A percentile compares a stretch with the other conserved stretches of the same genome.
phyloP scores from a whole-genome alignment of 2,113 vertebrate genomes.

The Furnarius figulus region DNA sequence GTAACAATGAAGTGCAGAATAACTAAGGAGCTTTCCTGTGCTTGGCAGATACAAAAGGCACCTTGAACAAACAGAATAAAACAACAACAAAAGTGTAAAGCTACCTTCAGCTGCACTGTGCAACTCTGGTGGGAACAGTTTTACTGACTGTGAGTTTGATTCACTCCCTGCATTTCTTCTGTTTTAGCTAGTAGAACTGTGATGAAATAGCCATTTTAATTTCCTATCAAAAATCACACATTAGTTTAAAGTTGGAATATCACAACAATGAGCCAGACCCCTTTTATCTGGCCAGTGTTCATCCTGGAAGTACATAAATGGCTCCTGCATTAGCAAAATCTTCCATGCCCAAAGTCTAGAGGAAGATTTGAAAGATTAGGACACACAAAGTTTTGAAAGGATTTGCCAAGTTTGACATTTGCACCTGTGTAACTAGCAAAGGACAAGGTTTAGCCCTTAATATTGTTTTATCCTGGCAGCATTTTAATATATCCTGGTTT shows the following conservation, averaged over 20 bases:
- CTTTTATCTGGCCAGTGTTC: neutral
- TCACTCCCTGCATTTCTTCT: neutral
- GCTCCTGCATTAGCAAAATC: neutral
- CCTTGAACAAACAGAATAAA: conserved; percentile 22
- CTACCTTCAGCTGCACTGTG: conserved; percentile 20
- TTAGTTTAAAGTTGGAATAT: conserved; percentile 30
- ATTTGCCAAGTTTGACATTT: conserved; percentile 51
- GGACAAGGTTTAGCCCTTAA: conserved; percentile 50
- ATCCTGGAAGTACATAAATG: neutral
- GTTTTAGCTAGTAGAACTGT: neutral
- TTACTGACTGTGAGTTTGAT: neutral
- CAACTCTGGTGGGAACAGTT: neutral
- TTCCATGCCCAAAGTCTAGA: neutral
- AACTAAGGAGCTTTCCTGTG: neutral
- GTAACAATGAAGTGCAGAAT: conserved; percentile 18
- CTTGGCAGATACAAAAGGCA: conserved; percentile 18
- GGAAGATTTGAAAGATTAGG: conserved; percentile 22
- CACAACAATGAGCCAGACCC: neutral
- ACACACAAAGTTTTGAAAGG: conserved; percentile 21
- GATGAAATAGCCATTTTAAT: neutral
- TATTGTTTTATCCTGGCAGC: conserved; percentile 29
- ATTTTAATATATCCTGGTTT: conserved; percentile 36
- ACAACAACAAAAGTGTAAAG: neutral
- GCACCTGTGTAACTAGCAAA: conserved; percentile 31
- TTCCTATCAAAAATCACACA: conserved; percentile 41